phyloP scores from a whole-genome alignment of 2,888 invertebrate genomes.

The Chrysomela aeneicollis region DNA sequence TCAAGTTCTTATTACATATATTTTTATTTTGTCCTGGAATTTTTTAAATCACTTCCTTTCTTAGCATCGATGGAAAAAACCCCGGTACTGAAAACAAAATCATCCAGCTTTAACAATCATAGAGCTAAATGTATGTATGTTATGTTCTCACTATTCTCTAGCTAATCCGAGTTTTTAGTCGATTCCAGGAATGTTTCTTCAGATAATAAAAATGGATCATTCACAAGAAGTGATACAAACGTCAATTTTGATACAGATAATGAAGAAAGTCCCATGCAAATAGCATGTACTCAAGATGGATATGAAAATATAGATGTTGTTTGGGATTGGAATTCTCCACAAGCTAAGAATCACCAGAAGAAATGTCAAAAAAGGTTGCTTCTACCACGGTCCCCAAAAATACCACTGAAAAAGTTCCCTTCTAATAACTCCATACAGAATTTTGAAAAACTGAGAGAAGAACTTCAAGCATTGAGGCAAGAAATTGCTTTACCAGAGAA shows the following conservation, averaged over 20 bases:
- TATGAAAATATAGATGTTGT: slow-evolving; percentile 59
- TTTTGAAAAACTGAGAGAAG: slow-evolving; percentile 56
- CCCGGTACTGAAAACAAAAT: neutral
- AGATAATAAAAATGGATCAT: neutral
- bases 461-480: slow-evolving; percentile 53
- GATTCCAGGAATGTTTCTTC: neutral
- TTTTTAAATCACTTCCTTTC: no score
- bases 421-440: slow-evolving; percentile 50
- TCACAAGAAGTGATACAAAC: neutral
- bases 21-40: no score
- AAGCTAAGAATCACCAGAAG: slow-evolving; percentile 45
- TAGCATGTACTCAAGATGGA: slow-evolving; percentile 59
- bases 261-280: slow-evolving; percentile 42
- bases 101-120: neutral
- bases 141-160: neutral
- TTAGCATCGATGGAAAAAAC: slow-evolving; percentile 5
- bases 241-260: neutral
- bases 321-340: slow-evolving; percentile 64
- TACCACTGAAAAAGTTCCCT: slow-evolving; percentile 49
- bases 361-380: slow-evolving; percentile 37
- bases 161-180: neutral
- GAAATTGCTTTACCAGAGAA: slow-evolving; percentile 50
- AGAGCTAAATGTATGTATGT: neutral
- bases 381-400: slow-evolving; percentile 51
- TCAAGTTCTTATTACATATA: no score